A percentile compares a stretch with the other conserved stretches of the same genome.
Evolutionary conservation across 1,140 invertebrate species (phyloP).

Genomic region (Rhopalosiphum maidis): DNA sequence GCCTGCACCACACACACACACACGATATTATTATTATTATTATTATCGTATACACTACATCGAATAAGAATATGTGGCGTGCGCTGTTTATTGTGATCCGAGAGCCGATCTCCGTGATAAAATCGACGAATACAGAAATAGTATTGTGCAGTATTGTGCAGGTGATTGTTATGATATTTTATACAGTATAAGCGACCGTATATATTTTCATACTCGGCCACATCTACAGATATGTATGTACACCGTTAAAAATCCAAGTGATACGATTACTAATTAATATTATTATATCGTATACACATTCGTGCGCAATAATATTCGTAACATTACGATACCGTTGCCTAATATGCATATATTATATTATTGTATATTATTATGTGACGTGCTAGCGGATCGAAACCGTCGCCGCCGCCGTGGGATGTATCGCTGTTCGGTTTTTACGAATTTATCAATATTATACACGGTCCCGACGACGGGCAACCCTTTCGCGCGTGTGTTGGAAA

Average conservation of each 20-base stretch:
- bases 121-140: too few relatives aligned
- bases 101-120: not conserved
- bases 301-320: not conserved
- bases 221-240: too few relatives aligned
- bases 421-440: not conserved
- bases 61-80: not conserved
- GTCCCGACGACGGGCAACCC: not conserved
- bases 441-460: constrained; percentile 22
- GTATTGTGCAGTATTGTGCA: too few relatives aligned
- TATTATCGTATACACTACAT: not conserved
- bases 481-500: not conserved
- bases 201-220: too few relatives aligned
- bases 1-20: not conserved
- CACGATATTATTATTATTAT: not conserved
- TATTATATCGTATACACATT: not conserved
- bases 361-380: not conserved
- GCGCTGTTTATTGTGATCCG: too few relatives aligned
- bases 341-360: not conserved
- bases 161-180: too few relatives aligned
- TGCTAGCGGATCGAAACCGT: not conserved
- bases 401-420: not conserved
- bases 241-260: too few relatives aligned
- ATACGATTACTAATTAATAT: too few relatives aligned
- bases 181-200: too few relatives aligned
- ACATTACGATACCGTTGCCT: not conserved